Evolutionary conservation across 2,888 invertebrate species (phyloP), one percentile per base, ranked within the genome.

Genomic region (Cremastinae sp.): DNA sequence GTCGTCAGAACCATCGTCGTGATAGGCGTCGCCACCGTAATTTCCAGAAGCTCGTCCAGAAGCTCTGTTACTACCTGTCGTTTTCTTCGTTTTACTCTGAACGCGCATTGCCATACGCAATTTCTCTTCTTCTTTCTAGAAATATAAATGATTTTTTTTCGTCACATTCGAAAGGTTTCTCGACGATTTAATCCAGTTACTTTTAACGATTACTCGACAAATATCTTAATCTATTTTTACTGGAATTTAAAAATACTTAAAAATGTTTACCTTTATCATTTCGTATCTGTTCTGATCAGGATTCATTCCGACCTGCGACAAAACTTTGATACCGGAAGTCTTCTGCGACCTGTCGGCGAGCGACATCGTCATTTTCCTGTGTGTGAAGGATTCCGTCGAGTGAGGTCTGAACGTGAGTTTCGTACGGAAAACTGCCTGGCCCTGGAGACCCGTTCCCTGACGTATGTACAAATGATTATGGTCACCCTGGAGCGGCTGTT

Each of bases 371-470:
- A 99, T 98, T 93, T 99, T 99, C 81, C 98, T 94, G 90, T 99
- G 99, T 0, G 99, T 99, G 91, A 98, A 98, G 18, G 98, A 98
- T 88, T 99, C 99, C 0, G 99, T 99, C 0, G 99, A 99, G 89
- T 98, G 98, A 0, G 99, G 99, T 49, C 99, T 93, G 94, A 99
- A 99, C 0, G 97, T 97, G 0, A 99, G 91, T 90, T 99, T 99
- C 0, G 98, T 98, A 45, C 97, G 93, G 91, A 99, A 99, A 34
- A 99, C 97, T 0, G 98, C 97, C 90, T 99, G 99, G 0, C 98
- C 99, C 86, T 98, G 98, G 0, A 99, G 92, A 92, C 98, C 98
- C 0, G 98, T 98, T 45, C 98, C 98, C 93, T 99, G 98, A 0
- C 99, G 94, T 76, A 99, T 97, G 90, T 98, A 99, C 80, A 99